Evolutionary conservation across 2,113 vertebrate genomes (phyloP).

Genomic region (Nannospalax galili): DNA sequence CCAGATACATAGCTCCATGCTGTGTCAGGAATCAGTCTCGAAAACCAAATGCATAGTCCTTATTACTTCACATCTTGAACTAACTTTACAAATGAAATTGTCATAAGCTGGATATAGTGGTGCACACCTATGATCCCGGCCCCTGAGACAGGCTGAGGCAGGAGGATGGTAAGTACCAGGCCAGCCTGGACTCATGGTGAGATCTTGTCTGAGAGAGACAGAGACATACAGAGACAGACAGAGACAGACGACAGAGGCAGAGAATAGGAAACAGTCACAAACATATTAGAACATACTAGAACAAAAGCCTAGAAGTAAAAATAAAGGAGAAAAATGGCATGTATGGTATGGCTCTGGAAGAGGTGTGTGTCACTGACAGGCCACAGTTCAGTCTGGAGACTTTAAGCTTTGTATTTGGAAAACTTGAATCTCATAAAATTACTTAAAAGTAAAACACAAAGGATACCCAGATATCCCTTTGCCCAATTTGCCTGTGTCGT

Average conservation of each 20-base stretch:
- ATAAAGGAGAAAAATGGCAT: background rate
- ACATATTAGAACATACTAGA: background rate
- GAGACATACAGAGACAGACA: no score
- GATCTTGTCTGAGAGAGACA: background rate
- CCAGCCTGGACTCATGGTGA: background rate
- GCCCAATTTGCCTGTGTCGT: rapidly evolving
- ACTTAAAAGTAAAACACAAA: background rate
- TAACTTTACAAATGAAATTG: background rate
- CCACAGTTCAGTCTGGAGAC: background rate
- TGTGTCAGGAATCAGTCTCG: background rate
- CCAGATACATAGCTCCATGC: background rate
- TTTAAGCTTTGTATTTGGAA: background rate
- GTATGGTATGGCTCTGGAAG: background rate
- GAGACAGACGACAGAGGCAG: background rate
- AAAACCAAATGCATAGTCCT: background rate
- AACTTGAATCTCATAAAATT: background rate
- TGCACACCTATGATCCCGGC: background rate
- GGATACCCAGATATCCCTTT: background rate
- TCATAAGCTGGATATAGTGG: no score
- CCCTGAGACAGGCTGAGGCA: background rate
- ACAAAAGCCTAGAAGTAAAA: no score
- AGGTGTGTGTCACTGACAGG: no score
- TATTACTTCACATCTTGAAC: background rate
- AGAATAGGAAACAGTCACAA: no score
- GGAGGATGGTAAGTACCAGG: background rate